Base-by-base conservation (phyloP, 1,140 invertebrate genomes). In the Bombus ignitus region DNA sequence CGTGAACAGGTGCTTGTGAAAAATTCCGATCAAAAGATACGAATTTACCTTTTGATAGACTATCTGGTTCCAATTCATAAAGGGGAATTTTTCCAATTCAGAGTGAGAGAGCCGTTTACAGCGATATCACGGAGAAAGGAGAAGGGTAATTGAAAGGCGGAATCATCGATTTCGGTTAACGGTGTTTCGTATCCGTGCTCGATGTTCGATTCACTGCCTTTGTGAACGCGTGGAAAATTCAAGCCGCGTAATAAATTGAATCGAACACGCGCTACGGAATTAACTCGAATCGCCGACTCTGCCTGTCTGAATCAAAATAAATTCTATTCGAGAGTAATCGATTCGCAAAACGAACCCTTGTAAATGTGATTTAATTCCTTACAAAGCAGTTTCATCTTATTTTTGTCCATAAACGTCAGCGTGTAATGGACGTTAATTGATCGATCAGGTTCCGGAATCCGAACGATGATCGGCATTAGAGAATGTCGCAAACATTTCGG, bases 101-200 rank as follows among this genome's bases (percentile, higher is more conserved):
- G 22, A 32, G 53, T 37, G 35, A 10, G 44, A 25, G 32, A 15
- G 32, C 65, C 32, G 35, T 77, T 68, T 65, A 32, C n/a, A 18
- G 15, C 9, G n/a, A 47, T 42, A 53, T 74, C 15, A 37, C 35
- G 22, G 37, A 22, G 1, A 3, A 22, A 47, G 68, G 22, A 65
- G 77, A 10, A 72, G 15, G 35, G 68, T 80, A 81, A 72, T 85
- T 73, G 68, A 85, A 85, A 65, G 44, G 74, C 53, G 39, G 28
- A 81, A 66, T 47, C 78, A 81, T 85, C 57, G 77, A 85, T 85
- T 66, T 28, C 70, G 25, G 42, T 74, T 72, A 39, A 42, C 70
- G 28, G 25, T 39, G 68, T 71, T 71, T 39, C 35, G 37, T 28
- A 12, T 28, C 25, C 65, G 65, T 62, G 66, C 32, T 37, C 68